Evolutionary conservation across 2,113 vertebrate species (phyloP).

Genomic region (Marcusenius ussheri): DNA sequence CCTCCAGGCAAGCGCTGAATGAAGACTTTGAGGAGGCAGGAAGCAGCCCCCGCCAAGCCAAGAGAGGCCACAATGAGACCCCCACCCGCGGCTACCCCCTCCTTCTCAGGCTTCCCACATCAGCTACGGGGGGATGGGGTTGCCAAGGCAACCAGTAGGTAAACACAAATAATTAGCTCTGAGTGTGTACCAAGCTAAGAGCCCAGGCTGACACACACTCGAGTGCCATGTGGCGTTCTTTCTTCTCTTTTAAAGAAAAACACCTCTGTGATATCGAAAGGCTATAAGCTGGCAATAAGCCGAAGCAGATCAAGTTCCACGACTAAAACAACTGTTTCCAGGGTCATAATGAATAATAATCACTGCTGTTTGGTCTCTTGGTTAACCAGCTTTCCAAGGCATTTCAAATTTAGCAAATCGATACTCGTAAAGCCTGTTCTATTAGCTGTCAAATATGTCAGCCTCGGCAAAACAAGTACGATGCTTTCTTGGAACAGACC

Average conservation of each 20-base stretch:
- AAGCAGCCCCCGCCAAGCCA: constrained; percentile 38
- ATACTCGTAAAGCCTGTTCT: neutral
- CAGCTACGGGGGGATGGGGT: neutral
- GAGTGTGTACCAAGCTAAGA: neutral
- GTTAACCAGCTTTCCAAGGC: neutral
- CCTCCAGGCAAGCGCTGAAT: constrained; percentile 34
- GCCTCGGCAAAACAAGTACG: neutral
- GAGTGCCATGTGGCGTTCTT: neutral
- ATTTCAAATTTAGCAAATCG: neutral
- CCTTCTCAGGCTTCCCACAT: neutral
- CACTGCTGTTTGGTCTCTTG: neutral
- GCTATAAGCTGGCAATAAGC: neutral
- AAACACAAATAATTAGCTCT: constrained; percentile 16
- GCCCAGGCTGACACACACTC: neutral
- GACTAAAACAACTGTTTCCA: neutral
- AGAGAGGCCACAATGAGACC: constrained; percentile 35
- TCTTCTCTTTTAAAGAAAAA: neutral
- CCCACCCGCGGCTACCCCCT: neutral
- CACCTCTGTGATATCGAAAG: neutral
- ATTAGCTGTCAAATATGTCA: neutral
- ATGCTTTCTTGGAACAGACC: neutral
- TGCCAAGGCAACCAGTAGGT: constrained; percentile 4
- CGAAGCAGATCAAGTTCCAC: neutral
- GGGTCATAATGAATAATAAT: neutral
- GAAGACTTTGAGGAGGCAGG: constrained; percentile 42